Evolutionary conservation across 53 echinoderm and acorn worm genomes (phyloP), one percentile per base, ranked within the genome.

Genomic region (Paracentrotus lividus): DNA sequence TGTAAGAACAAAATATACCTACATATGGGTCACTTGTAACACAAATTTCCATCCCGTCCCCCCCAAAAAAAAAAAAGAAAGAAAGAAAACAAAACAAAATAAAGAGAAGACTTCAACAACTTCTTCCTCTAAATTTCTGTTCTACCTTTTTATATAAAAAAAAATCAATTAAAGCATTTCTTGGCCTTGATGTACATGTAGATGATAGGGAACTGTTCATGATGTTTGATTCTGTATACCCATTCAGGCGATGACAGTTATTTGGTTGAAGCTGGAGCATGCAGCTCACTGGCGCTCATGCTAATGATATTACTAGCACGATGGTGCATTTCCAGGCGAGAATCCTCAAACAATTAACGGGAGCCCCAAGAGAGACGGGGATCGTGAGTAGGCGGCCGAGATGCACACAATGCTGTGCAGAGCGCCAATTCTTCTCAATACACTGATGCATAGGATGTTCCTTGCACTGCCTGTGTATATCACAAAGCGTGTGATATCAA

Each of bases 291-390:
- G 84, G 49, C 51, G 15, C 26, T 84, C 84, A 54, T 54, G 54
- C 54, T 87, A 87, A 87, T 87, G 87, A 52, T 87, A 87, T 87
- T 87, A 87, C 87, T 55, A 58, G 53, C 36, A 54, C 58, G 87
- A 57, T 53, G n/a, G 84, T 43, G 58, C 20, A 57, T 87, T 87
- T 87, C 36, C 54, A 55, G 56, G 56, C 87, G 56, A 53, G 51
- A 84, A 56, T 56, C 87, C 87, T 53, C 87, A 56, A 55, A 55
- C 87, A 87, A 87, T 87, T 87, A 87, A 87, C 54, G 58, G 52
- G 56, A 56, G 87, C 87, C 87, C 87, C 87, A 45, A 56, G 87
- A 56, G 87, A 87, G 54, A 51, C 23, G 51, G 84, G 84, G n/a
- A n/a, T 51, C 54, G 36, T 36, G 54, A 55, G 87, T 58, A 55